Percentiles rank a stretch among this genome's conserved stretches.
These are phyloP conservation scores for Bombyx mandarina DNA, from an alignment of 1,140 invertebrate species.

Conservation along the genomic window DNA sequence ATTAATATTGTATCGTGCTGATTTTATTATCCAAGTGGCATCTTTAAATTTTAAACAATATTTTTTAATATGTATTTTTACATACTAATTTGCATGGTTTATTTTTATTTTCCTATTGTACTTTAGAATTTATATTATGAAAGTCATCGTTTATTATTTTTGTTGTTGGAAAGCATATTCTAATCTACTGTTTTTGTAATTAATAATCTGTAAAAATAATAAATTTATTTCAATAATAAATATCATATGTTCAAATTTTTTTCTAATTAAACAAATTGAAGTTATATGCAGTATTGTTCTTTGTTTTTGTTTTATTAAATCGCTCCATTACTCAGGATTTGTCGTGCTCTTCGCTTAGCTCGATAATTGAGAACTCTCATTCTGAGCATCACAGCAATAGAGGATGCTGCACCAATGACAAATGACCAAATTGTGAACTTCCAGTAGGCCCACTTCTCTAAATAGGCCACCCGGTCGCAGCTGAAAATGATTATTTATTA, in stretches of 20 bases:
- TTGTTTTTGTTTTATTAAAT: conserved; percentile 27
- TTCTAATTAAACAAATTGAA: background rate
- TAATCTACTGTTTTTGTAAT: too few species aligned
- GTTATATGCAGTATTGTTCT: too few species aligned
- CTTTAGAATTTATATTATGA: too few species aligned
- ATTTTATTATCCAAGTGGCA: too few species aligned
- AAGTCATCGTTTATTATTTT: too few species aligned
- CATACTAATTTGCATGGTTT: too few species aligned
- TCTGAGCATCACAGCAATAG: conserved; percentile 57
- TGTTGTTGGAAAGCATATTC: too few species aligned
- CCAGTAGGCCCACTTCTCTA: conserved; percentile 86
- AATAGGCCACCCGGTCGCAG: conserved; percentile 69
- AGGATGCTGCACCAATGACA: conserved; percentile 75
- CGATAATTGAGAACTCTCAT: conserved; percentile 56
- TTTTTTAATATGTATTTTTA: too few species aligned
- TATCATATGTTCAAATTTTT: background rate
- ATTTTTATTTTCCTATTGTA: too few species aligned
- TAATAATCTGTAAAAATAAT: background rate
- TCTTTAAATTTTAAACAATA: too few species aligned
- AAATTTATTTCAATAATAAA: background rate
- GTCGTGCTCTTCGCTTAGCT: conserved; percentile 52
- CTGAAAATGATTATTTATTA: conserved; percentile 28
- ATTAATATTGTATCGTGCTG: too few species aligned
- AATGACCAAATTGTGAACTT: conserved; percentile 86
- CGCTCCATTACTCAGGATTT: conserved; percentile 60